These are phyloP conservation scores for Camponotus floridanus DNA, from an alignment of 1,140 invertebrate species.

Conservation along the genomic window DNA sequence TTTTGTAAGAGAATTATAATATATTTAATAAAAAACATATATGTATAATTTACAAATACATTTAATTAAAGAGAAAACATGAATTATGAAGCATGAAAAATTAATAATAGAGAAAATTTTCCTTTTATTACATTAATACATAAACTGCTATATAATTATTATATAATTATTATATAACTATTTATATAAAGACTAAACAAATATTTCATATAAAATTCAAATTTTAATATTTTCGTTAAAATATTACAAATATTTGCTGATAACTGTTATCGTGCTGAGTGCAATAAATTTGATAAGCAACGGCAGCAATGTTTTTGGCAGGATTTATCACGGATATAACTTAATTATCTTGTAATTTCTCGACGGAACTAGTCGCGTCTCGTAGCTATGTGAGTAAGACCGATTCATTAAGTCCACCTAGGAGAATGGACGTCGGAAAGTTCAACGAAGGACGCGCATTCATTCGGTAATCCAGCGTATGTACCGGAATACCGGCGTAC, in stretches of 20 bases:
- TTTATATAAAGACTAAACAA: neutral
- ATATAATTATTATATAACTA: no score
- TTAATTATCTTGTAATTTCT: slow-evolving; percentile 3
- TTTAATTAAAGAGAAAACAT: neutral
- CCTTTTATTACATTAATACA: no score
- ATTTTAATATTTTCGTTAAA: neutral
- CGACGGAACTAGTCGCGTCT: neutral
- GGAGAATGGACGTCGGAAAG: slow-evolving; percentile 55
- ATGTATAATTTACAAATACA: neutral
- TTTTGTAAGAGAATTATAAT: neutral
- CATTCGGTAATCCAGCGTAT: slow-evolving; percentile 70
- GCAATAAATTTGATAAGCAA: neutral
- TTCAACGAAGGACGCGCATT: slow-evolving; percentile 69
- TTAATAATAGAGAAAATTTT: no score
- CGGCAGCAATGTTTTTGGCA: neutral
- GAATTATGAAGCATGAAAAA: no score
- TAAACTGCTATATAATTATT: no score
- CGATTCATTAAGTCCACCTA: slow-evolving; percentile 58
- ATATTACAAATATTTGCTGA: neutral
- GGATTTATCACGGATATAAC: neutral
- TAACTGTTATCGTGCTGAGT: neutral
- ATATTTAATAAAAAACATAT: neutral
- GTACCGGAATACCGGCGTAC: slow-evolving; percentile 37
- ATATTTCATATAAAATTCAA: neutral
- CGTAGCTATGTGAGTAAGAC: slow-evolving; percentile 15